These are phyloP conservation scores for Salarias fasciatus DNA, from an alignment of 2,797 vertebrate genomes.

Conservation along the genomic window DNA sequence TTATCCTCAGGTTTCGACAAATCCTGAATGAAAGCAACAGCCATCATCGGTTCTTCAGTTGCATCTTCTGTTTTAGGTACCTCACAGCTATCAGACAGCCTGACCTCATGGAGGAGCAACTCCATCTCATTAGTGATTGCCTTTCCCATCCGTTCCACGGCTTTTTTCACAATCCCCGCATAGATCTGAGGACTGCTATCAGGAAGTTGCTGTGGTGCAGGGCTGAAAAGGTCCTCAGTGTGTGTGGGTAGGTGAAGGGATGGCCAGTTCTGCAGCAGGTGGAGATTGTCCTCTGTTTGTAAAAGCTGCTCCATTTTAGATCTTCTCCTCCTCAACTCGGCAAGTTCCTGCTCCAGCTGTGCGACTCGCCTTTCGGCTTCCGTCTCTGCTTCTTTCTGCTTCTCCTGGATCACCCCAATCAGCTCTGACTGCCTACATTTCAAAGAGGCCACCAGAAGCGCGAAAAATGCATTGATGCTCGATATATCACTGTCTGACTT, in stretches of 20 bases:
- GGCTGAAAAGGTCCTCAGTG: not conserved
- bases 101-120: conserved; percentile 25
- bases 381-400: conserved; percentile 28
- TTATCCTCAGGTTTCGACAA: conserved; percentile 4
- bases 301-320: conserved; percentile 23
- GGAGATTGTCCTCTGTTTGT: conserved; percentile 41
- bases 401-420: conserved; percentile 27
- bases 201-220: not conserved
- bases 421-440: conserved; percentile 26
- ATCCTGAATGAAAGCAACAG: too few species aligned
- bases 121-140: conserved; percentile 33
- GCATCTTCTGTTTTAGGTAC: not conserved
- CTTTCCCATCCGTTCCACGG: conserved; percentile 31
- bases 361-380: conserved; percentile 8
- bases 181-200: not conserved
- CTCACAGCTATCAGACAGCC: conserved; percentile 8
- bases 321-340: conserved; percentile 22
- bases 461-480: conserved; percentile 19
- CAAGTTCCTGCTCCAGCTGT: conserved; percentile 30
- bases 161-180: conserved; percentile 24
- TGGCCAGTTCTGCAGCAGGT: conserved; percentile 22
- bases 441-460: conserved; percentile 15
- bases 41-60: not conserved
- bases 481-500: conserved; percentile 7
- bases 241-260: not conserved